phyloP scores from a whole-genome alignment of 2,888 invertebrate genomes.

The Toxonevra muliebris region DNA sequence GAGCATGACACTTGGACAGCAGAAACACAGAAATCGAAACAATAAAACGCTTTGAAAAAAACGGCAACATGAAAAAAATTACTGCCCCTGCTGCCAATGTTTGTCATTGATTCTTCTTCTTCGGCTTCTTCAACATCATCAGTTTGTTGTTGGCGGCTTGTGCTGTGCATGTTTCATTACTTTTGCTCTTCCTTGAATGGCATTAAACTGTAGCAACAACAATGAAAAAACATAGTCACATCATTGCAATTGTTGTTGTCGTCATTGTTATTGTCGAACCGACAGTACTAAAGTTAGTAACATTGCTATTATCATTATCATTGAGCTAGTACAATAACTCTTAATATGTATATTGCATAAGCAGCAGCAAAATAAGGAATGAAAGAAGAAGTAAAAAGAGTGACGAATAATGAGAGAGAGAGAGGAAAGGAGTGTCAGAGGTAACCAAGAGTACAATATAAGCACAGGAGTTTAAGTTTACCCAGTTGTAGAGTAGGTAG shows the following conservation, averaged over 20 bases:
- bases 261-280: slow-evolving; percentile 4
- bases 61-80: neutral
- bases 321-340: slow-evolving; percentile 13
- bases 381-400: neutral
- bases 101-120: neutral
- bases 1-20: slow-evolving; percentile 5
- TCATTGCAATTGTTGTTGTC: slow-evolving; percentile 9
- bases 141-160: neutral
- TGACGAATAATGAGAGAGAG: neutral
- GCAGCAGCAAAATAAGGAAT: neutral
- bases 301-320: slow-evolving; percentile 19
- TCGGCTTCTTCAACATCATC: neutral
- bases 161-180: neutral
- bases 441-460: neutral
- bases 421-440: neutral
- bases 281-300: neutral
- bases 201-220: neutral
- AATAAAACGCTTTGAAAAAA: neutral
- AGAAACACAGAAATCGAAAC: neutral
- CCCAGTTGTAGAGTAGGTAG: neutral
- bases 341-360: slow-evolving; percentile 17
- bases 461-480: slow-evolving; percentile 20
- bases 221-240: no score
- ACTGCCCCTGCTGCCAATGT: neutral
- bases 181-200: slow-evolving; percentile 7